Conservation (phyloP, 2,113 vertebrate genomes). For the Ammodytes marinus region DNA sequence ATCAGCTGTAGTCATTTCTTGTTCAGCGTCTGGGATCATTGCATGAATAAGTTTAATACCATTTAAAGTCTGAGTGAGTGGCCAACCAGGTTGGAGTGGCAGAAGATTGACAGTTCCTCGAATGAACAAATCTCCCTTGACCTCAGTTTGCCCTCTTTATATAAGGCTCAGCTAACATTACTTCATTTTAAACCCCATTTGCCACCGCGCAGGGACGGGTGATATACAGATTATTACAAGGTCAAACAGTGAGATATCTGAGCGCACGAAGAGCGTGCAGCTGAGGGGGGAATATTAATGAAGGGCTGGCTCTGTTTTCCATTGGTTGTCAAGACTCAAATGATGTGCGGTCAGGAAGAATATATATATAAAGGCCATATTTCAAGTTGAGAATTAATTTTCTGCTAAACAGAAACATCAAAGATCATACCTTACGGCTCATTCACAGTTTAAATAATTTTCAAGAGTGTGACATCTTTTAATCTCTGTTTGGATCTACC, state of each 20-base stretch:
- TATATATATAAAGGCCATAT: neutral
- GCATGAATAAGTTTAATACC: constrained; percentile 51
- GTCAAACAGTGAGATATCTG: constrained; percentile 35
- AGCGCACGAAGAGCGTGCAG: constrained; percentile 8
- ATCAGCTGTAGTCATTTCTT: constrained; percentile 46
- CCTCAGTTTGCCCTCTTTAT: constrained; percentile 52
- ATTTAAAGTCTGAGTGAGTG: constrained; percentile 44
- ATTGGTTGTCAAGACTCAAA: constrained; percentile 29
- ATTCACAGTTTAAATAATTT: neutral
- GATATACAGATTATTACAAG: constrained; percentile 53
- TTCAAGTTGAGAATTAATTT: neutral
- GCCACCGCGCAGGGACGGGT: constrained; percentile 19
- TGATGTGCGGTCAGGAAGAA: neutral
- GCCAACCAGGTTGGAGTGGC: constrained; percentile 1
- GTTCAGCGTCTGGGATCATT: constrained; percentile 44
- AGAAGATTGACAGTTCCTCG: constrained; percentile 62
- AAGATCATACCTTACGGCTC: constrained; percentile 9
- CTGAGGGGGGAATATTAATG: constrained; percentile 36
- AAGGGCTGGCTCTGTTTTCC: constrained; percentile 46
- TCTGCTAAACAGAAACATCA: constrained; percentile 4
- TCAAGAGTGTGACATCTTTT: constrained; percentile 5
- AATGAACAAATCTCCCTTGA: constrained; percentile 44
- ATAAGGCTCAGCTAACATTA: constrained; percentile 54
- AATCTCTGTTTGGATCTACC: constrained; percentile 17
- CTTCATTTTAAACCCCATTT: constrained; percentile 45